A percentile compares a stretch with the other conserved stretches of the same genome.
Conservation (phyloP, 2,113 vertebrate species). For the Xenus cinereus region DNA sequence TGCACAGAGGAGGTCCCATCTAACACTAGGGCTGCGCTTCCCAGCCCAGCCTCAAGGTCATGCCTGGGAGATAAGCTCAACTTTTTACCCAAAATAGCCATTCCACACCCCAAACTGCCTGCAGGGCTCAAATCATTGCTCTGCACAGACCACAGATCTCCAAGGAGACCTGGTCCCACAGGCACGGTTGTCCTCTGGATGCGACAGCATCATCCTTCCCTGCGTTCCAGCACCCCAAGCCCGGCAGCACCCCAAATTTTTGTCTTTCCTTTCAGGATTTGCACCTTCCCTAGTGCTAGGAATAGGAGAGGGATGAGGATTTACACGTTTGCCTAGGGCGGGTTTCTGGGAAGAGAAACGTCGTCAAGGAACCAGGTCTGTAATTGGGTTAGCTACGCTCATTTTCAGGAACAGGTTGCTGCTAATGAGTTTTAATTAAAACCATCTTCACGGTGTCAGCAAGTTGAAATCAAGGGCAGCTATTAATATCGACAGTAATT, state of each 20-base stretch:
- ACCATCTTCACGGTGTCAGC: conserved; percentile 39
- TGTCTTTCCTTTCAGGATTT: fast-evolving
- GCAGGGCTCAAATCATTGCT: neutral
- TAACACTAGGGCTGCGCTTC: neutral
- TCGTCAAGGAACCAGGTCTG: neutral
- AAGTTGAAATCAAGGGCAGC: conserved; percentile 43
- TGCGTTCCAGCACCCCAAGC: neutral
- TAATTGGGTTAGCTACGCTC: conserved; percentile 8
- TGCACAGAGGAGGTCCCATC: fast-evolving
- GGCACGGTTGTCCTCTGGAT: too few relatives aligned
- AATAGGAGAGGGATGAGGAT: neutral
- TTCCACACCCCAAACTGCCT: neutral
- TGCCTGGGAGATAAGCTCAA: neutral
- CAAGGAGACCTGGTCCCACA: neutral
- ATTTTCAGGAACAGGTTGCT: conserved; percentile 52
- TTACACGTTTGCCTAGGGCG: neutral
- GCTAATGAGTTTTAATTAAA: conserved; percentile 61
- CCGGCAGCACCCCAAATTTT: neutral
- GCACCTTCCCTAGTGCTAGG: fast-evolving
- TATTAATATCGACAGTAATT: neutral
- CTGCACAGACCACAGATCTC: neutral
- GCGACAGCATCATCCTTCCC: neutral
- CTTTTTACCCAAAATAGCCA: neutral
- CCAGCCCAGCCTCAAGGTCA: neutral
- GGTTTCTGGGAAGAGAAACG: neutral